Percentiles rank a stretch among this genome's conserved stretches.
Evolutionary conservation across 1,140 invertebrate genomes (phyloP).

Genomic region (Cyrtorhinus lividipennis): DNA sequence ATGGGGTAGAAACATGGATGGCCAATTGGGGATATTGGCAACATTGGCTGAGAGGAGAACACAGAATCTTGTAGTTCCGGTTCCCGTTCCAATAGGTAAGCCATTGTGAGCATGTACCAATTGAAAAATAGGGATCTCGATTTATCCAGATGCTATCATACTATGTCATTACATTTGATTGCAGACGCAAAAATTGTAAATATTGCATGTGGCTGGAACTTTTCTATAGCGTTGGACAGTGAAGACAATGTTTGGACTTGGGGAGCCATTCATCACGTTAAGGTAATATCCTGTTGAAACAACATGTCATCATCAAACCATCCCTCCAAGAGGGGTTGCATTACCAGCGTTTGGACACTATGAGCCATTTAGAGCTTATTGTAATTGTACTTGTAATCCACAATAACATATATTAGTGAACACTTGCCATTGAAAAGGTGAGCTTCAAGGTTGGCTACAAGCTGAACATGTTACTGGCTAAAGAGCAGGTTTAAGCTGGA

Average conservation of each 20-base stretch:
- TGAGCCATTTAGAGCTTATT: not conserved
- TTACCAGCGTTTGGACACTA: not conserved
- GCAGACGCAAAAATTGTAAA: conserved; percentile 25
- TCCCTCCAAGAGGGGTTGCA: too few relatives aligned
- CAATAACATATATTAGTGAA: not conserved
- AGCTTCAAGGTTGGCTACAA: not conserved
- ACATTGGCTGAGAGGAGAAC: conserved; percentile 26
- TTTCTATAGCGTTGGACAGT: conserved; percentile 47
- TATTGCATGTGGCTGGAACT: conserved; percentile 51
- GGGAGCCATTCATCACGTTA: conserved; percentile 42
- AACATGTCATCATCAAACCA: too few relatives aligned
- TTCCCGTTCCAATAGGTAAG: conserved; percentile 27
- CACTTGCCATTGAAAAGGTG: too few relatives aligned
- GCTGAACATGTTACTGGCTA: not conserved
- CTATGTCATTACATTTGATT: too few relatives aligned
- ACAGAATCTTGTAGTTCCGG: conserved; percentile 33
- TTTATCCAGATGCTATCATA: too few relatives aligned
- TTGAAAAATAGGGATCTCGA: too few relatives aligned
- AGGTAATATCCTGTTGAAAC: not conserved
- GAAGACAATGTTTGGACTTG: conserved; percentile 42
- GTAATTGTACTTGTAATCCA: not conserved
- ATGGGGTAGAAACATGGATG: conserved; percentile 56
- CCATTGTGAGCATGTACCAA: too few relatives aligned
- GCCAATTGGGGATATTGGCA: conserved; percentile 48
- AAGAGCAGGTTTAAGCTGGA: too few relatives aligned